Evolutionary conservation across 2,113 vertebrate genomes (phyloP).

Genomic region (Erythrolamprus reginae): DNA sequence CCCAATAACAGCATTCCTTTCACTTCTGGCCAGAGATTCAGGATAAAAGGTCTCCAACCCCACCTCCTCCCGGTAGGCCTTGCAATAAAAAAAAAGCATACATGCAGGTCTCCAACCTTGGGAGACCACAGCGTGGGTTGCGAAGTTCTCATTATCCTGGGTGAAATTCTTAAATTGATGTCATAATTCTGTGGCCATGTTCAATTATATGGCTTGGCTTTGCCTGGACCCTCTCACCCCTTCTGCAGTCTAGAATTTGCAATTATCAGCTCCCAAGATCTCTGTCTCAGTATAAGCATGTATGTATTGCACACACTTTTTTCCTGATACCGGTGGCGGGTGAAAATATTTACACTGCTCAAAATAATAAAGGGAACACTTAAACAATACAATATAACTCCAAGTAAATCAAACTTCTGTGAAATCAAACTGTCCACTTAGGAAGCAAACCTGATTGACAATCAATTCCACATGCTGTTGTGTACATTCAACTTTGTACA

Average conservation of each 20-base stretch:
- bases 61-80: background rate
- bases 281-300: background rate
- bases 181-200: background rate
- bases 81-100: background rate
- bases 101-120: background rate
- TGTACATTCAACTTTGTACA: too few species aligned
- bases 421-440: too few species aligned
- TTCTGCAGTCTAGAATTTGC: background rate
- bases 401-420: too few species aligned
- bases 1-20: conserved; percentile 16
- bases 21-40: background rate
- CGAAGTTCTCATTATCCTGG: background rate
- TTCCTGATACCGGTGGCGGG: background rate
- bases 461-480: too few species aligned
- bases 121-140: background rate
- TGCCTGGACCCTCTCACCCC: background rate
- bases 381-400: too few species aligned
- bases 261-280: background rate
- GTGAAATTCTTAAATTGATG: too few species aligned
- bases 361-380: too few species aligned
- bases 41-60: background rate
- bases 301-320: too few species aligned
- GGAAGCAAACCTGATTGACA: too few species aligned
- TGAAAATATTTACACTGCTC: background rate
- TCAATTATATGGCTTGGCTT: background rate